These are phyloP conservation scores for Rotaria macrura DNA, from an alignment of 2,888 invertebrate species.

Conservation along the genomic window DNA sequence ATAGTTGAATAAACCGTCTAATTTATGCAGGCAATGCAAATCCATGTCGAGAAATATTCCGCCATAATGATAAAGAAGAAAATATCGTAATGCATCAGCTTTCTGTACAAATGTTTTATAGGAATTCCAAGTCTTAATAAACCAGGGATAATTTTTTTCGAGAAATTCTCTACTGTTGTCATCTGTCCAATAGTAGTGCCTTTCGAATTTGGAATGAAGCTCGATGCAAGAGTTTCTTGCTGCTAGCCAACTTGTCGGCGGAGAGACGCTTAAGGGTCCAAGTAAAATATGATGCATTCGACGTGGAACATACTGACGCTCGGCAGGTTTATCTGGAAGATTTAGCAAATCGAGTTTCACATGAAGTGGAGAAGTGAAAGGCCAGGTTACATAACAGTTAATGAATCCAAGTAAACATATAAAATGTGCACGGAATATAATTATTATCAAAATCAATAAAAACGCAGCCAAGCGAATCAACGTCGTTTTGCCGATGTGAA, in stretches of 20 bases:
- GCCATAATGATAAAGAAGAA: background rate
- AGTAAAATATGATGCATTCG: conserved; percentile 16
- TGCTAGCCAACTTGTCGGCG: background rate
- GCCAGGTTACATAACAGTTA: conserved; percentile 5
- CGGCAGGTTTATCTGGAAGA: background rate
- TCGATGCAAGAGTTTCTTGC: background rate
- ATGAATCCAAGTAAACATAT: background rate
- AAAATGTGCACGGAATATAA: background rate
- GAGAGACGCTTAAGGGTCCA: background rate
- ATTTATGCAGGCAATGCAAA: background rate
- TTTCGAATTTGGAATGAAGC: background rate
- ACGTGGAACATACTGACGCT: background rate
- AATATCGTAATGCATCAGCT: conserved; percentile 17
- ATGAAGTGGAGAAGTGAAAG: background rate
- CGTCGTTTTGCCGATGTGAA: background rate
- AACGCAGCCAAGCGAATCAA: background rate
- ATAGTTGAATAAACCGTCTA: background rate
- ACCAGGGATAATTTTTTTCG: background rate
- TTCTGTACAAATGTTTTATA: background rate
- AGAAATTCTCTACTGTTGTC: background rate
- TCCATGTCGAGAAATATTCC: conserved; percentile 17
- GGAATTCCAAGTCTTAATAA: background rate
- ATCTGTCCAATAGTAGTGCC: background rate
- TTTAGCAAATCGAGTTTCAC: background rate
- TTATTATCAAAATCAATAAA: background rate